These are phyloP conservation scores for Tridacna crocea DNA, from an alignment of 2,888 invertebrate genomes.

Conservation along the genomic window DNA sequence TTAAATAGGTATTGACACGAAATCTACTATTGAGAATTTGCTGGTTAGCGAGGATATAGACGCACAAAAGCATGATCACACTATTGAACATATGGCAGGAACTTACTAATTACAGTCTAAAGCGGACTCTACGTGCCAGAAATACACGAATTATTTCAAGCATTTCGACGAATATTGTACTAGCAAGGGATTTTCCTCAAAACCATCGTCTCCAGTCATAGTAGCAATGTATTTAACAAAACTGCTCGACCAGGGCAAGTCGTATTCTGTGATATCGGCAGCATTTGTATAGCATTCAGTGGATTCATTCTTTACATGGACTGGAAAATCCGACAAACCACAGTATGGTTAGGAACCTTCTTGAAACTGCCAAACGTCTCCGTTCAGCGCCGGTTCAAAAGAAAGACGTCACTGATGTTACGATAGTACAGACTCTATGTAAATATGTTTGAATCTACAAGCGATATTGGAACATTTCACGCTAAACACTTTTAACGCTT, in stretches of 20 bases:
- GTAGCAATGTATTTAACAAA: neutral
- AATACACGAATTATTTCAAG: neutral
- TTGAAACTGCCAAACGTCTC: neutral
- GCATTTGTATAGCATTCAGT: neutral
- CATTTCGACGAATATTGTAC: neutral
- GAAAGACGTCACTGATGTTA: neutral
- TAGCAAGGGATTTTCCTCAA: neutral
- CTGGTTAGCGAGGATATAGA: neutral
- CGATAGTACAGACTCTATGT: neutral
- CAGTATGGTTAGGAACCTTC: neutral
- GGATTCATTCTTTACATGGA: neutral
- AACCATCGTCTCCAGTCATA: neutral
- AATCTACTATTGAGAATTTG: neutral
- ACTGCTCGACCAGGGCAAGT: neutral
- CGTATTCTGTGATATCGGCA: neutral
- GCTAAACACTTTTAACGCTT: too few species aligned
- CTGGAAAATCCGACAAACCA: neutral
- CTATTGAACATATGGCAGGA: neutral
- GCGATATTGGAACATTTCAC: neutral
- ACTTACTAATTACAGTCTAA: neutral
- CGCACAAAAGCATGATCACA: neutral
- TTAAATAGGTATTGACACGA: neutral
- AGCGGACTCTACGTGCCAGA: neutral
- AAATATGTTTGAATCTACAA: neutral
- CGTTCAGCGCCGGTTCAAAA: neutral